Percentiles rank a stretch among this genome's conserved stretches.
These are phyloP conservation scores for Pseudolaguvia tuberculata DNA, from an alignment of 2,113 vertebrate genomes.

Conservation along the genomic window DNA sequence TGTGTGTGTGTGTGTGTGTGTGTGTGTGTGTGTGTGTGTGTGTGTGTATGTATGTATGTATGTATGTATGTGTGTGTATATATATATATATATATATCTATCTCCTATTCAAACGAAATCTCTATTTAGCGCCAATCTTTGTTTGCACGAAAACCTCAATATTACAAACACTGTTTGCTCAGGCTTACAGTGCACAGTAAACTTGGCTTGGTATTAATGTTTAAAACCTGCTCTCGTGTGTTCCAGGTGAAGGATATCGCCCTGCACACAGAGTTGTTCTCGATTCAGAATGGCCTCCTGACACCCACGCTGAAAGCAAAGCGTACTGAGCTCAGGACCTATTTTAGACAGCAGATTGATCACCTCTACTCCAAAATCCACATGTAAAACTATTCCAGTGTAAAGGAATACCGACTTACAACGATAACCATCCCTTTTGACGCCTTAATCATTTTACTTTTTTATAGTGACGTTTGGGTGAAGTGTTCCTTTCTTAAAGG, in stretches of 20 bases:
- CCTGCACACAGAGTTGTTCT: conserved; percentile 82
- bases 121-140: too few relatives aligned
- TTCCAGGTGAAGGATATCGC: conserved; percentile 82
- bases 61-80: too few relatives aligned
- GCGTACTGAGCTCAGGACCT: conserved; percentile 76
- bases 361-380: conserved; percentile 86
- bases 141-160: too few relatives aligned
- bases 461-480: conserved; percentile 14
- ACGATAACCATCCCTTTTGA: not conserved
- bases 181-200: not conserved
- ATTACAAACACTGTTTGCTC: not conserved
- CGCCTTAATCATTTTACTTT: not conserved
- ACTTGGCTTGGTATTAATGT: not conserved
- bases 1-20: too few relatives aligned
- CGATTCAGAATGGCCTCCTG: conserved; percentile 85
- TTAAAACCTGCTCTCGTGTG: not conserved
- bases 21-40: too few relatives aligned
- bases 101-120: too few relatives aligned
- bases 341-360: conserved; percentile 82
- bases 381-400: conserved; percentile 64
- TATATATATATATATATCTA: too few relatives aligned
- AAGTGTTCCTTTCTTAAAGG: not conserved
- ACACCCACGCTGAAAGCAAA: conserved; percentile 95
- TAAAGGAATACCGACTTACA: not conserved
- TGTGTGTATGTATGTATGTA: too few relatives aligned